A percentile compares a stretch with the other conserved stretches of the same genome.
Evolutionary conservation across 2,797 vertebrate species (phyloP).

Genomic region (Sebastes vulpes): DNA sequence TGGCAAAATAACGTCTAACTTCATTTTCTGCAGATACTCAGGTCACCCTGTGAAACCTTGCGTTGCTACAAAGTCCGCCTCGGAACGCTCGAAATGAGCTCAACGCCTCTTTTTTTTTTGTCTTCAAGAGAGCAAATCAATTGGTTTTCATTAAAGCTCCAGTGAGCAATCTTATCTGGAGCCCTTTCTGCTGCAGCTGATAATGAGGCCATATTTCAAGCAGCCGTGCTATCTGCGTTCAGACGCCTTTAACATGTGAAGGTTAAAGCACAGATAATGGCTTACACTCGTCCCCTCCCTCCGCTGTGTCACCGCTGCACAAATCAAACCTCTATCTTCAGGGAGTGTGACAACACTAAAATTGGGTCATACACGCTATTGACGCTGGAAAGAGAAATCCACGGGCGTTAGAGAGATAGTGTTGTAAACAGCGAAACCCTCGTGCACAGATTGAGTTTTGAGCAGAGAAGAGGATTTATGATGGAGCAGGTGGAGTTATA

Average conservation of each 20-base stretch:
- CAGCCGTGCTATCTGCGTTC: conserved; percentile 60
- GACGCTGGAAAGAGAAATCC: conserved; percentile 32
- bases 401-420: conserved; percentile 18
- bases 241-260: conserved; percentile 76
- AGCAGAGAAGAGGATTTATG: conserved; percentile 5
- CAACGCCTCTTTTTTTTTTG: conserved; percentile 28
- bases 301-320: conserved; percentile 39
- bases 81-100: conserved; percentile 30
- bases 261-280: conserved; percentile 82
- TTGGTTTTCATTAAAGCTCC: conserved; percentile 79
- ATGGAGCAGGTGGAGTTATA: neutral
- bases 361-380: conserved; percentile 69
- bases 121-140: conserved; percentile 76
- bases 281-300: conserved; percentile 49
- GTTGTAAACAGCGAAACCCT: conserved; percentile 39
- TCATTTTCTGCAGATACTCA: conserved; percentile 42
- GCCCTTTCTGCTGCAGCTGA: conserved; percentile 56
- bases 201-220: conserved; percentile 83
- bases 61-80: conserved; percentile 3
- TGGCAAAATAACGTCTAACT: conserved; percentile 47
- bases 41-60: conserved; percentile 61
- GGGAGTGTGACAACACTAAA: conserved; percentile 58
- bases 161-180: conserved; percentile 71
- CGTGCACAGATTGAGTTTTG: conserved; percentile 10
- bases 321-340: conserved; percentile 77